phyloP scores from a whole-genome alignment of 1,140 invertebrate species.

The Hylaeus volcanicus region DNA sequence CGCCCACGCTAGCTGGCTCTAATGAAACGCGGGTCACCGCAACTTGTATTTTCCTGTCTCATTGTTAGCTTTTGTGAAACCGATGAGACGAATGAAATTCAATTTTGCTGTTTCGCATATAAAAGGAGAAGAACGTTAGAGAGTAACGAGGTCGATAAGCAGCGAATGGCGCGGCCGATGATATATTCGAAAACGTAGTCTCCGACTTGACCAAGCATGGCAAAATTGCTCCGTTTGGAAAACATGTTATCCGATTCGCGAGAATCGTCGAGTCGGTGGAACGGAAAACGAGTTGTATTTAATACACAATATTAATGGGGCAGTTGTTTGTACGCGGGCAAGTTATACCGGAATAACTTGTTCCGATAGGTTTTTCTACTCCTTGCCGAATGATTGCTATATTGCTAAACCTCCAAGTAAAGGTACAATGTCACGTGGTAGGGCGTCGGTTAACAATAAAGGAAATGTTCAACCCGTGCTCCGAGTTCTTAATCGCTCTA shows the following conservation, averaged over 20 bases:
- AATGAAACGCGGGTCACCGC: constrained; percentile 20
- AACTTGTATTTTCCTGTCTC: background rate
- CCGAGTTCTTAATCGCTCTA: too few species aligned
- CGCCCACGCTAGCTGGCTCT: constrained; percentile 28
- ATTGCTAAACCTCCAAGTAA: constrained; percentile 53
- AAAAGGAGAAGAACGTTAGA: too few species aligned
- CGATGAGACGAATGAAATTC: background rate
- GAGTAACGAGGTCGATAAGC: too few species aligned
- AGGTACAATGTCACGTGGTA: constrained; percentile 58
- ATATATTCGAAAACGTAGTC: background rate
- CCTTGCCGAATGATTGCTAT: constrained; percentile 52
- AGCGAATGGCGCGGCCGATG: too few species aligned
- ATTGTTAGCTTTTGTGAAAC: constrained; percentile 6
- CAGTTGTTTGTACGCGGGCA: constrained; percentile 57
- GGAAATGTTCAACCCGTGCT: too few species aligned
- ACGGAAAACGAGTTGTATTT: constrained; percentile 46
- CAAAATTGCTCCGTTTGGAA: constrained; percentile 13
- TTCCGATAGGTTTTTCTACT: constrained; percentile 53
- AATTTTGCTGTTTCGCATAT: too few species aligned
- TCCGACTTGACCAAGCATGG: background rate
- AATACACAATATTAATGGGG: constrained; percentile 63
- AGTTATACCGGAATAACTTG: constrained; percentile 66
- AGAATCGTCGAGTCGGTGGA: constrained; percentile 48
- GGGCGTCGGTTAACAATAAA: background rate
- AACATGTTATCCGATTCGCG: constrained; percentile 27